These are phyloP conservation scores for Cyanocitta stelleri DNA, from an alignment of 2,113 vertebrate genomes.

Conservation along the genomic window DNA sequence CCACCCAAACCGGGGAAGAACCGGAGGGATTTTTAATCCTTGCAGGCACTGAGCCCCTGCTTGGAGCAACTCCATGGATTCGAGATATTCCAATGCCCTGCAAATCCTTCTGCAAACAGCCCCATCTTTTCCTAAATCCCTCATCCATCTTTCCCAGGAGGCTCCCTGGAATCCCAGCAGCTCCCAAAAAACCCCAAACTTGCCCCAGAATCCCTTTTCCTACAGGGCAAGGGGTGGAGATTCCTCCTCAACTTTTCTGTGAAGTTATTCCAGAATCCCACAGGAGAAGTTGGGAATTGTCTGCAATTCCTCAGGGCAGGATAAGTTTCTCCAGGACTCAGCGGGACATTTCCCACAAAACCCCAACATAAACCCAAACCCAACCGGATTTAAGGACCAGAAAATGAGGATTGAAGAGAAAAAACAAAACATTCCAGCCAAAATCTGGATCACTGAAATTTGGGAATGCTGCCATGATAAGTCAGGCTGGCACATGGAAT, in stretches of 20 bases:
- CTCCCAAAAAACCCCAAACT: neutral
- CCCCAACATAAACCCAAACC: neutral
- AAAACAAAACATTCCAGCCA: neutral
- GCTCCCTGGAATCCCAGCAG: neutral
- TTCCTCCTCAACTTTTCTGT: neutral
- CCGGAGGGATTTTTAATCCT: neutral
- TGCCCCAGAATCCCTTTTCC: neutral
- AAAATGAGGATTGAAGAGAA: neutral
- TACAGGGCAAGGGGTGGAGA: neutral
- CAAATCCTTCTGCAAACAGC: neutral
- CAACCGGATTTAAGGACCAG: neutral
- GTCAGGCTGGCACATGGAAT: neutral
- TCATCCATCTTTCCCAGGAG: neutral
- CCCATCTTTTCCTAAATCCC: neutral
- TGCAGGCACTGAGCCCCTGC: neutral
- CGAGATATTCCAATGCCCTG: neutral
- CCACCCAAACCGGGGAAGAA: neutral
- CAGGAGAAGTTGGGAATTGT: neutral
- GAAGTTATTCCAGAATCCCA: neutral
- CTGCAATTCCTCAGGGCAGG: neutral
- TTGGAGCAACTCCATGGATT: neutral
- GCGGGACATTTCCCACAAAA: neutral
- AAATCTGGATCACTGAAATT: rapidly evolving
- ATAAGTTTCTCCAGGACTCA: neutral
- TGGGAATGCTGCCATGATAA: neutral